Base-by-base conservation (phyloP, 2,888 invertebrate species). In the Nomada hirtipes region DNA sequence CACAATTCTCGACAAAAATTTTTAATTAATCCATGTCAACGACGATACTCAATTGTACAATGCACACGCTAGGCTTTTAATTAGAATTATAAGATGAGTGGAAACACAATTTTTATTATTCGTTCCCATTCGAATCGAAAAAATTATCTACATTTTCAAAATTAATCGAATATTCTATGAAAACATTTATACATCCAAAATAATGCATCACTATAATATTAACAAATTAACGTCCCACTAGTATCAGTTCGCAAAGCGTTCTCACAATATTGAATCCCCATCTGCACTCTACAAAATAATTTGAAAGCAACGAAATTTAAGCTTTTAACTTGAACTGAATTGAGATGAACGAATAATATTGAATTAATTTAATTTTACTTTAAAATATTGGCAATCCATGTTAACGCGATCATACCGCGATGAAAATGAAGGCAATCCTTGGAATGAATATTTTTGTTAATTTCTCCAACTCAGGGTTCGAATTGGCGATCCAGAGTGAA, bases 11-110 rank as follows among this genome's bases (percentile, higher is more conserved):
- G 23, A 70, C 79, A 85, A 85, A 60, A 75, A 80, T 74, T 72
- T 86, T 86, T 86, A 85, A 85, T 85, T 83, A 86, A 68, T 67
- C 65, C 53, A 18, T 61, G 70, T 71, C 68, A 73, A 73, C 73
- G 73, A 72, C 71, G 72, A 60, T 50, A 60, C 68, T 57, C 73
- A 68, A 85, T 83, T 73, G 70, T 57, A 53, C 67, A 52, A 42
- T 59, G 55, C 36, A 36, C 36, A 36, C 36, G 59, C 72, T 23
- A 70, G 77, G 79, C 70, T 73, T 80, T 87, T 82, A 83, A 85
- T 87, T 87, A 85, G 76, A 44, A 68, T 67, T 42, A 63, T 47
- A 61, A 52, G 7, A 52, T 74, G 57, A 70, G 60, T 69, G 57
- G 11, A 29, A 55, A 47, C 47, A 61, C n/a, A 36, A 44, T 69